Base-by-base conservation (phyloP, 2,797 vertebrate genomes). In the Rousettus madagascariensis region DNA sequence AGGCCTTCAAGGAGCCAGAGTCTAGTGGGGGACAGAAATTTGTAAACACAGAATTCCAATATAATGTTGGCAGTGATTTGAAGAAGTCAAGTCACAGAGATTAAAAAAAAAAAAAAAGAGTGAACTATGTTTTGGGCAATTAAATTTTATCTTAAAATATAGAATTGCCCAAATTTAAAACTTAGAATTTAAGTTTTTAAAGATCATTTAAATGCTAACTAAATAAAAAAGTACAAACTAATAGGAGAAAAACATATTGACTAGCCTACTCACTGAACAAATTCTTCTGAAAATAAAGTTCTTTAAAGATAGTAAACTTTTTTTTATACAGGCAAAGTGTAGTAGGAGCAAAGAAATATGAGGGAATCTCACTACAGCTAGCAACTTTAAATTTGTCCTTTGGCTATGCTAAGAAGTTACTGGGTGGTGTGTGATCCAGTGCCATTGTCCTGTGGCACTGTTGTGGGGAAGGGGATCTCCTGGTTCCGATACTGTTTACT, bases 271-370 rank as follows among this genome's bases (percentile, higher is more conserved):
- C 30, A 78, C 22, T 57, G 53, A 83, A 82, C 10, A 68, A 46
- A 71, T 43, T 66, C 9, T 79, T 95, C 49, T 92, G 16, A 80
- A 83, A 90, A 93, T 66, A 69, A 96, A 91, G 28, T 59, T 96
- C 57, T 66, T 82, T 30, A 86, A 94, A 83, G 75, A 33, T n/a
- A 66, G n/a, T 57, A 90, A 78, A 41, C 10, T 8, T 91, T 82
- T 91, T 91, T 91, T 65, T 46, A 63, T 53, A n/a, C 28, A 82
- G n/a, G n/a, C 30, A 49, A 65, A 51, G 24, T 36, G 65, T 4
- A 59, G 53, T 16, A 69, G 24, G 19, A 49, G 36, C 41, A 84
- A 89, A 85, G 72, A 61, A 75, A 33, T 17, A 38, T 33, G 36
- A 51, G 41, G 66, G 61, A 41, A 8, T 28, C 10, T 94, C 19